phyloP scores from a whole-genome alignment of 2,113 vertebrate species.

The Catharus minimus region DNA sequence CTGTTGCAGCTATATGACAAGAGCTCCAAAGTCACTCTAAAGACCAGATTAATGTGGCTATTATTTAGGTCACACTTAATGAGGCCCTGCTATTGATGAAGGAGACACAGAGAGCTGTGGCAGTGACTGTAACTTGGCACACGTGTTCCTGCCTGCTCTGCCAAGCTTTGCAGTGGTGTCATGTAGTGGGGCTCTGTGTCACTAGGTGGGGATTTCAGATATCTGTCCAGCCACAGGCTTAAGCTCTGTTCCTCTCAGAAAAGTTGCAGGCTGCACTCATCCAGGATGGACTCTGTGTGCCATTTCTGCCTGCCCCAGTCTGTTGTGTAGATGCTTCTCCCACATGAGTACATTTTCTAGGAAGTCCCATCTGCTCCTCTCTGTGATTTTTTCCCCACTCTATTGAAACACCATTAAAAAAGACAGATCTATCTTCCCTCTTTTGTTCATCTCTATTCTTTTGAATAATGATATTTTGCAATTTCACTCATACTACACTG shows the following conservation, averaged over 20 bases:
- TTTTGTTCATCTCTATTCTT: background rate
- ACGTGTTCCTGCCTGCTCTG: background rate
- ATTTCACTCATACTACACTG: background rate
- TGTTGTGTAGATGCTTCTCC: background rate
- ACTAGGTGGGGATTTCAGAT: background rate
- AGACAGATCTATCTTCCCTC: background rate
- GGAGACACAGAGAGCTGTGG: background rate
- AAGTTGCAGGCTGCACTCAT: background rate
- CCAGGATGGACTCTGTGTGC: background rate
- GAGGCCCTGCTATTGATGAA: accelerated
- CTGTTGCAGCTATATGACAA: background rate
- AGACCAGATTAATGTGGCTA: background rate
- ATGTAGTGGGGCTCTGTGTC: accelerated
- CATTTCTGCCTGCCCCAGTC: background rate
- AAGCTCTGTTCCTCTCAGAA: background rate
- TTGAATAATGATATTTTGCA: background rate
- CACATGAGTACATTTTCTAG: background rate
- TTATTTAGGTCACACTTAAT: background rate
- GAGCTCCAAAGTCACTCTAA: background rate
- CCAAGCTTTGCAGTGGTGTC: background rate
- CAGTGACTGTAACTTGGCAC: background rate
- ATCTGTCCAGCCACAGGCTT: background rate
- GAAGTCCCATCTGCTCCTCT: background rate
- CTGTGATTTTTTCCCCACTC: background rate
- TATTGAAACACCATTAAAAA: background rate